Conservation (phyloP, 2,113 vertebrate genomes). For the Grallaria varia region DNA sequence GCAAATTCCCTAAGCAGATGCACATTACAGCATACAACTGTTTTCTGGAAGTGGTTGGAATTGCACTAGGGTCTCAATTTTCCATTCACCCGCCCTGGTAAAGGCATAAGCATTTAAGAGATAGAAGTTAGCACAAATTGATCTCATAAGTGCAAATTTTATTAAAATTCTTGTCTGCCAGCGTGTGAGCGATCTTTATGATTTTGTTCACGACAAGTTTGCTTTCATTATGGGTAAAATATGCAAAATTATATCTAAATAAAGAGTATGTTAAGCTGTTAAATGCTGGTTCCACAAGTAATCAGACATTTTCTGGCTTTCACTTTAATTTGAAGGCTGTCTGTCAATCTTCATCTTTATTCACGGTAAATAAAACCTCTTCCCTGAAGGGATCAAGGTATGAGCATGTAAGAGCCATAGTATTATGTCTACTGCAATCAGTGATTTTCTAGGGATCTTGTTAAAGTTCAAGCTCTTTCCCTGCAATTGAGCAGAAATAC, state of each 20-base stretch:
- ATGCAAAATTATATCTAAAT: constrained; percentile 30
- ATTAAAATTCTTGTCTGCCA: constrained; percentile 30
- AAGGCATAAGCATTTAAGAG: not conserved
- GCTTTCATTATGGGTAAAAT: constrained; percentile 21
- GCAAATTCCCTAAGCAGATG: not conserved
- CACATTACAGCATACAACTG: not conserved
- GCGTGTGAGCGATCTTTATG: not conserved
- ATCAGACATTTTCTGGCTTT: constrained; percentile 24
- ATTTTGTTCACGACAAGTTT: not conserved
- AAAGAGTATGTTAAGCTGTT: constrained; percentile 29
- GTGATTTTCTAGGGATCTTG: constrained; percentile 15
- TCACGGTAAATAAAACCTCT: constrained; percentile 36
- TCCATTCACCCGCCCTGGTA: not conserved
- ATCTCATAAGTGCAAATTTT: constrained; percentile 13
- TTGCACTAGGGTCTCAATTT: not conserved
- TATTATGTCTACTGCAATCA: constrained; percentile 23
- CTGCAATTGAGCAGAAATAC: not conserved
- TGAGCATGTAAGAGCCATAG: not conserved
- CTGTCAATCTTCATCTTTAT: constrained; percentile 40
- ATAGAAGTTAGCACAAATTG: constrained; percentile 8
- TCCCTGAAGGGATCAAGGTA: constrained; percentile 36
- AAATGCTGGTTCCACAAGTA: constrained; percentile 13
- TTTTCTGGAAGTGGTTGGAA: not conserved
- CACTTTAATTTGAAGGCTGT: constrained; percentile 45
- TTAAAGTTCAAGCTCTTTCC: constrained; percentile 33